Percentiles rank a stretch among this genome's conserved stretches.
Evolutionary conservation across 2,888 invertebrate genomes (phyloP).

Genomic region (Fragum sueziense): DNA sequence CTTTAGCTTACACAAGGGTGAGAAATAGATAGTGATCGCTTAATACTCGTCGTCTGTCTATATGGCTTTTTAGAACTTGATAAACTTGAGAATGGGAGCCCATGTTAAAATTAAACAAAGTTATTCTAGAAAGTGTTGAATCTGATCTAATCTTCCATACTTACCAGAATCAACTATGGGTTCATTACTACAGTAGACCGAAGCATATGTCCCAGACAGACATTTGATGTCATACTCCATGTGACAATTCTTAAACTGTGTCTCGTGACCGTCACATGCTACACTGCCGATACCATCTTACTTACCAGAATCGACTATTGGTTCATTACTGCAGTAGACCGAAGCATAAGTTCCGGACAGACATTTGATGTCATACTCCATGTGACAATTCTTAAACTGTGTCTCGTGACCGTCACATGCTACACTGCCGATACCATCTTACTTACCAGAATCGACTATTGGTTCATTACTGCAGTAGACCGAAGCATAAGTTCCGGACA

Average conservation of each 20-base stretch:
- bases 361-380: constrained; percentile 48
- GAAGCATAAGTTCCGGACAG: constrained; percentile 65
- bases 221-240: constrained; percentile 49
- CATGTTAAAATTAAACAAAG: no score
- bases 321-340: constrained; percentile 64
- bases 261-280: constrained; percentile 83
- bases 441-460: constrained; percentile 64
- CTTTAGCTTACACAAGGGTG: no score
- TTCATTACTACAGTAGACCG: constrained; percentile 65
- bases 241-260: constrained; percentile 62
- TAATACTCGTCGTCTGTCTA: no score
- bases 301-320: constrained; percentile 63
- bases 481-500: constrained; percentile 66
- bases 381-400: constrained; percentile 63
- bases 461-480: constrained; percentile 64
- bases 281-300: constrained; percentile 65
- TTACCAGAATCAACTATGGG: constrained; percentile 63
- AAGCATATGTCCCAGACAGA: constrained; percentile 63
- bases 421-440: constrained; percentile 64
- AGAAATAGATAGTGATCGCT: no score
- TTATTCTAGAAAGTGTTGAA: no score
- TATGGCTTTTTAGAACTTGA: no score
- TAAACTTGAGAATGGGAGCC: no score
- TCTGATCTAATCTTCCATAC: no score
- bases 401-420: constrained; percentile 83